phyloP scores from a whole-genome alignment of 2,797 vertebrate genomes.

The Falco rusticolus region DNA sequence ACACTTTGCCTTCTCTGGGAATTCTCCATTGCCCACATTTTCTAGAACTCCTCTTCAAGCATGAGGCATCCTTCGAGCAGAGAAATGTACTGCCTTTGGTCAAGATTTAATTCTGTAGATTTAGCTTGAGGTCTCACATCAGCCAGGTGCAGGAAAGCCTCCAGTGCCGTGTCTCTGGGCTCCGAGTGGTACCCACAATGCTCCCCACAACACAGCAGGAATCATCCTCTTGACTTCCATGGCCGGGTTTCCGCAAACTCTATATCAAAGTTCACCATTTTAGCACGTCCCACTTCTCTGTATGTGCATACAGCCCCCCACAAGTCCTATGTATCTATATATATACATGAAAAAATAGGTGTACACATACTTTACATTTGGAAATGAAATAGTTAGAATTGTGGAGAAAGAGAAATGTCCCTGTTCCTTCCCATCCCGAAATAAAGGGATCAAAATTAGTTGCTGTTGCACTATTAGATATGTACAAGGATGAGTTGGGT shows the following conservation, averaged over 20 bases:
- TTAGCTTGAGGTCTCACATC: not conserved
- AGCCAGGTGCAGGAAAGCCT: not conserved
- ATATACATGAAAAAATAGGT: not conserved
- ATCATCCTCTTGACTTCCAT: not conserved
- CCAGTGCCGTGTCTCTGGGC: rapidly evolving
- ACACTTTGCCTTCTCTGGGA: not conserved
- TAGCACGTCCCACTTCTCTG: rapidly evolving
- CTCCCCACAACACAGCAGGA: not conserved
- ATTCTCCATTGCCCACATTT: rapidly evolving
- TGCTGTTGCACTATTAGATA: not conserved
- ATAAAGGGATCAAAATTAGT: not conserved
- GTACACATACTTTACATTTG: not conserved
- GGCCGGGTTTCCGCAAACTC: not conserved
- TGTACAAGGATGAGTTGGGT: not conserved
- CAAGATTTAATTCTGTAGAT: not conserved
- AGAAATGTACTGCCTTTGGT: not conserved
- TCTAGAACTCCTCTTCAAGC: not conserved
- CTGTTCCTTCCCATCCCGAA: not conserved
- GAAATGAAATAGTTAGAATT: not conserved
- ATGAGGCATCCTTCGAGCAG: not conserved
- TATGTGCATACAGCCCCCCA: not conserved
- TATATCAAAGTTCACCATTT: not conserved
- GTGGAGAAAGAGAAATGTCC: not conserved
- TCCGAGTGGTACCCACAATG: not conserved
- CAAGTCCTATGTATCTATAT: not conserved